Base-by-base conservation (phyloP, 2,797 vertebrate species). In the Balearica regulorum region DNA sequence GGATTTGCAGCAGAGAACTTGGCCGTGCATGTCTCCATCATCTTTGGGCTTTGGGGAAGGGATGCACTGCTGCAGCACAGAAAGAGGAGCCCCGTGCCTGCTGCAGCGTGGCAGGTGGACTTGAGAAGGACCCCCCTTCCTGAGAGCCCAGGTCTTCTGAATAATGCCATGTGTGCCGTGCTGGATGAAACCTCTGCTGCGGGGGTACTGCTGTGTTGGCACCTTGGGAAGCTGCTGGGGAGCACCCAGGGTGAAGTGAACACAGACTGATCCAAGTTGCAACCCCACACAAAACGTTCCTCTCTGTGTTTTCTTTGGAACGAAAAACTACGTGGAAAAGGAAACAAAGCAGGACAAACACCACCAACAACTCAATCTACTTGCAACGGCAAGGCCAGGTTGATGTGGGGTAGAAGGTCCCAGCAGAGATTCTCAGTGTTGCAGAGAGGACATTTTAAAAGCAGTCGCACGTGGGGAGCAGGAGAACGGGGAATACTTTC, bases 391-490 rank as follows among this genome's bases (percentile, higher is more conserved):
- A 69, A 46, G 25, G 61, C 29, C 29, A 68, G 43, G 37, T 2
- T 72, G 43, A 68, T 31, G 10, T 11, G 31, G 26, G 37, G 39
- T 41, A 64, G 55, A 78, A 41, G 72, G 49, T 49, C 37, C 29
- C 48, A 53, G 48, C 16, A 61, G 33, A 77, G 37, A 82, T 39
- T 21, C 28, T 68, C 28, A 9, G 18, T 44, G 43, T 43, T 41
- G 16, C 41, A 48, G 33, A 69, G 29, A 73, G 18, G 28, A 43
- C 33, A 7, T 51, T 41, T 64, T 48, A 64, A 55, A 60, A 70
- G 35, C 54, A 75, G 41, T 48, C 3, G 1, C 3, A 0, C 6
- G 3, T 35, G 37, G 10, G 28, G 24, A 73, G 37, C 0, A 0
- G 29, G 13, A 69, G 12, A 66, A 55, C 13, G 31, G 8, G 24